Percentiles rank a stretch among this genome's conserved stretches.
These are phyloP conservation scores for Rana temporaria DNA, from an alignment of 2,113 vertebrate species.

Conservation along the genomic window DNA sequence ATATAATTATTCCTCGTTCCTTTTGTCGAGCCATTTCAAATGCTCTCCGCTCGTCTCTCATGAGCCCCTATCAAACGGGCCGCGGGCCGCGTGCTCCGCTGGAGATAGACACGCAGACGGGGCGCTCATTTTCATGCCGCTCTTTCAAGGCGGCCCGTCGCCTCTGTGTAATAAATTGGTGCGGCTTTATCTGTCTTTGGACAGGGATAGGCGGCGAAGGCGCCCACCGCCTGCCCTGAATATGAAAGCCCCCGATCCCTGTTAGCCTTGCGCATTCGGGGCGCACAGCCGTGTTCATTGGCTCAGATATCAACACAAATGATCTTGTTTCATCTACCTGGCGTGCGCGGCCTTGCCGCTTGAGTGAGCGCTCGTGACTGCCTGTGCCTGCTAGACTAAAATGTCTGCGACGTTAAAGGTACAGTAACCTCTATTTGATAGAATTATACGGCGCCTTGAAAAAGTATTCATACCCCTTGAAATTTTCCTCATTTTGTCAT, in stretches of 20 bases:
- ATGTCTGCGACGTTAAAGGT: slow-evolving; percentile 9
- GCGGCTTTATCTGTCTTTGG: slow-evolving; percentile 48
- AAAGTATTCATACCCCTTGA: too few relatives aligned
- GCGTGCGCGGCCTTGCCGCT: not conserved
- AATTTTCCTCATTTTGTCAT: too few relatives aligned
- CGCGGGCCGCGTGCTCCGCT: slow-evolving; percentile 14
- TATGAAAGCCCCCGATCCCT: not conserved
- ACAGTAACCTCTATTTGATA: too few relatives aligned
- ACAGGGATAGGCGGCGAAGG: slow-evolving; percentile 19
- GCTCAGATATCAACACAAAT: slow-evolving; percentile 37
- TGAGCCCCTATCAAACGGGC: slow-evolving; percentile 49
- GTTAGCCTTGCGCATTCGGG: slow-evolving; percentile 12
- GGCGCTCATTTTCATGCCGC: slow-evolving; percentile 40
- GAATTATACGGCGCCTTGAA: too few relatives aligned
- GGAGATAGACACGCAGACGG: slow-evolving; percentile 41
- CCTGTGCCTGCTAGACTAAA: not conserved
- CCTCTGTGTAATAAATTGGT: slow-evolving; percentile 46
- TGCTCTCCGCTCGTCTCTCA: slow-evolving; percentile 36
- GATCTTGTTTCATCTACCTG: not conserved
- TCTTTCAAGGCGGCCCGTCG: slow-evolving; percentile 28
- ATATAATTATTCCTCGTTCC: slow-evolving; percentile 44
- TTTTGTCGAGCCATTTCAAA: slow-evolving; percentile 50
- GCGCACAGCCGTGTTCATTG: not conserved
- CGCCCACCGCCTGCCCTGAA: not conserved
- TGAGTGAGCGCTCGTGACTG: slow-evolving; percentile 11